A percentile compares a stretch with the other conserved stretches of the same genome.
Conservation (phyloP, 2,797 vertebrate genomes). For the Cheirogaleus major region DNA sequence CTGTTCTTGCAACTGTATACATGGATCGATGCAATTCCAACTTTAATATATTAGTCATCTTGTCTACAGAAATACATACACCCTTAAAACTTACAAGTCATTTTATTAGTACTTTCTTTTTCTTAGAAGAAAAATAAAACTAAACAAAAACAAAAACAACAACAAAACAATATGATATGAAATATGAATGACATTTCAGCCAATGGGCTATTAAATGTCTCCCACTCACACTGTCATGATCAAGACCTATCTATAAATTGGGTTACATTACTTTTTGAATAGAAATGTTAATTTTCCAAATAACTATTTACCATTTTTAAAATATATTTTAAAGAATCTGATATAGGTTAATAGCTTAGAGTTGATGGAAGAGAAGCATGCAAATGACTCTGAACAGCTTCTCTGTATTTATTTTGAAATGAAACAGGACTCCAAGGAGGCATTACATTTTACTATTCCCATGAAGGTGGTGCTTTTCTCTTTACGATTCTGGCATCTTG, state of each 20-base stretch:
- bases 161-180: not conserved
- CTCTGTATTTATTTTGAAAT: conserved; percentile 58
- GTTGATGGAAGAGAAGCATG: not conserved
- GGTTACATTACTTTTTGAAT: not conserved
- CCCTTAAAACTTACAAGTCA: not conserved
- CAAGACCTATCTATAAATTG: not conserved
- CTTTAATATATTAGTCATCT: conserved; percentile 28
- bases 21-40: not conserved
- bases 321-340: conserved; percentile 35
- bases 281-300: conserved; percentile 38
- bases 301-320: conserved; percentile 38
- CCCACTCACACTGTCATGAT: conserved; percentile 39
- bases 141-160: not conserved
- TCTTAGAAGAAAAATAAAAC: conserved; percentile 10
- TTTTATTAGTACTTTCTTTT: conserved; percentile 51
- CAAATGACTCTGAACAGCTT: conserved; percentile 30
- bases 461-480: conserved; percentile 52
- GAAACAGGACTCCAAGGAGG: conserved; percentile 38
- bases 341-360: not conserved
- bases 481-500: conserved; percentile 31
- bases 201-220: conserved; percentile 37
- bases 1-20: not conserved
- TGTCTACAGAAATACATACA: not conserved
- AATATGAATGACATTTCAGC: conserved; percentile 54
- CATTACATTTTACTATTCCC: conserved; percentile 55